phyloP scores from a whole-genome alignment of 1,140 invertebrate genomes.

The Glossosoma conforme region DNA sequence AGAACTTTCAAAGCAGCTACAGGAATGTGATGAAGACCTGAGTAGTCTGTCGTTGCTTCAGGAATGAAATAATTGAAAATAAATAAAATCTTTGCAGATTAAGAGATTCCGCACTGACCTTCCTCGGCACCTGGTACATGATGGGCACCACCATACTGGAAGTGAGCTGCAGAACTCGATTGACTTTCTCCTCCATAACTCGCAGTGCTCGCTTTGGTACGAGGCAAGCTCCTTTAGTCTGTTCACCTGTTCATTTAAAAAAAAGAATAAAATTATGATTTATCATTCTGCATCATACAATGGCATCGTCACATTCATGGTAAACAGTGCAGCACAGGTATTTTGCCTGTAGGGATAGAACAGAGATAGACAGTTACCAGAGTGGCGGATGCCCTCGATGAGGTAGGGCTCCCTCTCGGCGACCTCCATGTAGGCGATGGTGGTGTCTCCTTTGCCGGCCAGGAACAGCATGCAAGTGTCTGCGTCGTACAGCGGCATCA shows the following conservation, averaged over 20 bases:
- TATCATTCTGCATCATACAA: no score
- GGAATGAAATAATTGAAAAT: constrained; percentile 3
- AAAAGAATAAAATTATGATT: no score
- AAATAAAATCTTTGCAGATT: constrained; percentile 9
- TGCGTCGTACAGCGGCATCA: constrained; percentile 85
- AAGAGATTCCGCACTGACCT: constrained; percentile 49
- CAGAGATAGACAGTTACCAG: constrained; percentile 40
- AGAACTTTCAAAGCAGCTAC: no score
- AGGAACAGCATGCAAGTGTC: constrained; percentile 93
- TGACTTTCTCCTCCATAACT: constrained; percentile 94
- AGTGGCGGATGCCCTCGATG: constrained; percentile 75
- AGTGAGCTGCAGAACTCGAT: constrained; percentile 80
- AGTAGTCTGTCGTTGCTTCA: background rate
- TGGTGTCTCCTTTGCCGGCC: constrained; percentile 87
- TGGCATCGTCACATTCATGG: no score
- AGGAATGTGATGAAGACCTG: background rate
- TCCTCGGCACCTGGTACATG: constrained; percentile 90
- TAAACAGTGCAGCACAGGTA: no score
- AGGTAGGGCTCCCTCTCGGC: constrained; percentile 78
- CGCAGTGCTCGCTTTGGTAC: constrained; percentile 87
- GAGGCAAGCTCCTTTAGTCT: constrained; percentile 87
- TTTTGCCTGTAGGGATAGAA: background rate
- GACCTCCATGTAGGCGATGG: constrained; percentile 81
- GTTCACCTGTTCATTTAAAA: no score
- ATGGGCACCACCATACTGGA: constrained; percentile 83